Base-by-base conservation (phyloP, 2,888 invertebrate genomes). In the Vannuccia rotundouncinata region DNA sequence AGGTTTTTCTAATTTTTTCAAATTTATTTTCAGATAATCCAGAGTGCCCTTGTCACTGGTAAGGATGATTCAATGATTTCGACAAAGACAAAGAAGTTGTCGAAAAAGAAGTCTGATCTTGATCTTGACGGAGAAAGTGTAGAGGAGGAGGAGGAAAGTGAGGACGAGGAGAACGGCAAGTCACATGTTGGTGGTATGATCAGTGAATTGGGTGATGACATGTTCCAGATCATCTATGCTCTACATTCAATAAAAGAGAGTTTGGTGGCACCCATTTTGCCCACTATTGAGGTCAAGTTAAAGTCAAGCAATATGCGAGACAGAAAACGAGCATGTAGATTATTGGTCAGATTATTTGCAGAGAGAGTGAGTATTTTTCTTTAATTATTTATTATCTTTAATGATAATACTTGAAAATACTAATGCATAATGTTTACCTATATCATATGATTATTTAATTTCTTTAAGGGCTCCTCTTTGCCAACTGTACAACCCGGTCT, bases 281-380 rank as follows among this genome's bases (percentile, higher is more conserved):
- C 97, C 0, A 96, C 97, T 86, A 89, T 98, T 77, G 97, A 97
- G 86, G 95, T 95, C 89, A 98, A 97, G 84, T 84, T 90, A 5
- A 89, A 88, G 86, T 80, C 83, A 89, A 95, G 95, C 77, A 92
- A 93, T 17, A 92, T 93, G 87, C 91, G 91, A 82, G 97, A 98
- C 88, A 90, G 97, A 82, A 90, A 95, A 82, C 92, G 92, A 82
- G 95, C 95, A 0, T 89, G 89, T 1, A 86, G 86, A 81, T 88
- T 98, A 73, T 89, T 98, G 74, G 95, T 96, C 0, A 91, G 95
- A 85, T 96, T 98, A 95, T 98, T 98, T 89, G 95, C 95, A 0
- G 95, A 96, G 86, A 94, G 93, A 1, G 45, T 73, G 1, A 78
- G 29, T 25, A 2, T 59, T 59, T 13, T 17, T 59, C 22, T 17